Conservation (phyloP, 2,113 vertebrate genomes). For the Ranitomeya variabilis region DNA sequence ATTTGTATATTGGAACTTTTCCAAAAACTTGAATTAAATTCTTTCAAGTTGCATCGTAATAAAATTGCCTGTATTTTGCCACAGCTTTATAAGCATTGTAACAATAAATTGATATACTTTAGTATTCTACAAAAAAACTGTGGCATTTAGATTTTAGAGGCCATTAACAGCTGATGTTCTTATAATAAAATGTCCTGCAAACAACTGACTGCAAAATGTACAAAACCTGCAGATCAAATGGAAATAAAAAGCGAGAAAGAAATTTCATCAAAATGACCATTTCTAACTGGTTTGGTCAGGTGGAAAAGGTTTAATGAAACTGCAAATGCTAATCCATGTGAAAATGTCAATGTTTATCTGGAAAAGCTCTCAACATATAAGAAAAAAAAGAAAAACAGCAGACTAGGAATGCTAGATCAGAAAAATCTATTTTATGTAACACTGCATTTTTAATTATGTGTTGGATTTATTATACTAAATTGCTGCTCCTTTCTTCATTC, state of each 20-base stretch:
- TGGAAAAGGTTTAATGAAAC: constrained; percentile 22
- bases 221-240: constrained; percentile 30
- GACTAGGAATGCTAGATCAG: neutral
- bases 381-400: neutral
- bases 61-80: neutral
- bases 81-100: neutral
- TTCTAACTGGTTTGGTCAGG: constrained; percentile 30
- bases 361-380: neutral
- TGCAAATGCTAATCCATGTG: constrained; percentile 40
- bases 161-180: constrained; percentile 33
- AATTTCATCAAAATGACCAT: constrained; percentile 37
- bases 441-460: neutral
- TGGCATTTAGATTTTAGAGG: constrained; percentile 38
- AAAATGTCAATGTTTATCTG: constrained; percentile 41
- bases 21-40: neutral
- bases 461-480: neutral
- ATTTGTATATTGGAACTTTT: neutral
- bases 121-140: constrained; percentile 10
- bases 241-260: constrained; percentile 21
- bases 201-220: constrained; percentile 11
- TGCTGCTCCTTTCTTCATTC: neutral
- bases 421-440: neutral
- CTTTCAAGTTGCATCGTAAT: neutral
- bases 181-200: constrained; percentile 31
- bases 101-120: constrained; percentile 20